Percentiles rank a stretch among this genome's conserved stretches.
phyloP scores from a whole-genome alignment of 2,888 invertebrate genomes.

The Tigriopus californicus region DNA sequence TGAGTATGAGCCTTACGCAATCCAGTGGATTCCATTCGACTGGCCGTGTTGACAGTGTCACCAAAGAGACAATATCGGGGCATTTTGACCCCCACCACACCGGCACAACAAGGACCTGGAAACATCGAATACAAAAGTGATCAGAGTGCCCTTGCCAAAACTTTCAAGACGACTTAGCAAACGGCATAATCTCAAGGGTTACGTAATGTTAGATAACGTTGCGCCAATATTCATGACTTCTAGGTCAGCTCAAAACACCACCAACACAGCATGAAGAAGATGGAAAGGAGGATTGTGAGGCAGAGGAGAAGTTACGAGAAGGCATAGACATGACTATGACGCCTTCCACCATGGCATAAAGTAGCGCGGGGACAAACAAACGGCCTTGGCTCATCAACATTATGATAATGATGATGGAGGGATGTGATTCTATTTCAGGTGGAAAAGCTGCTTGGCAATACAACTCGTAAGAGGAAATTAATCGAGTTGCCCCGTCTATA shows the following conservation, averaged over 20 bases:
- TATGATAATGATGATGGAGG: not conserved
- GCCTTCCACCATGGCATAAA: too few species aligned
- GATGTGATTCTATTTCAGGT: not conserved
- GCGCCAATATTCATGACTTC: not conserved
- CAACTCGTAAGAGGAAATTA: too few species aligned
- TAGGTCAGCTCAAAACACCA: too few species aligned
- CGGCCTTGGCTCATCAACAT: not conserved
- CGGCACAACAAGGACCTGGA: slow-evolving; percentile 69
- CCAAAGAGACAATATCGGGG: slow-evolving; percentile 79
- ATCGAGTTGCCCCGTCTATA: too few species aligned
- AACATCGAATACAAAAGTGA: slow-evolving; percentile 16
- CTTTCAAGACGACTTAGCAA: too few species aligned
- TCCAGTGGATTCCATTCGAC: slow-evolving; percentile 51
- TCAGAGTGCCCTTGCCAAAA: too few species aligned
- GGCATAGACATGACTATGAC: too few species aligned
- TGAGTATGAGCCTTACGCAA: slow-evolving; percentile 13
- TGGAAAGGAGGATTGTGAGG: too few species aligned
- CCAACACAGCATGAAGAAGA: too few species aligned
- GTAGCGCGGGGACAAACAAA: too few species aligned
- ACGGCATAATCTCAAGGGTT: not conserved
- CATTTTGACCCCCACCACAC: slow-evolving; percentile 81
- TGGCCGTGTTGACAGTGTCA: slow-evolving; percentile 77
- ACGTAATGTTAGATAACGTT: not conserved
- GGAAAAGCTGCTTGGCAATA: too few species aligned
- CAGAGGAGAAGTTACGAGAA: too few species aligned